Evolutionary conservation across 92 coral and sea anemone genomes (phyloP), one percentile per base, ranked within the genome.

Genomic region (Isaurus tuberculatus): DNA sequence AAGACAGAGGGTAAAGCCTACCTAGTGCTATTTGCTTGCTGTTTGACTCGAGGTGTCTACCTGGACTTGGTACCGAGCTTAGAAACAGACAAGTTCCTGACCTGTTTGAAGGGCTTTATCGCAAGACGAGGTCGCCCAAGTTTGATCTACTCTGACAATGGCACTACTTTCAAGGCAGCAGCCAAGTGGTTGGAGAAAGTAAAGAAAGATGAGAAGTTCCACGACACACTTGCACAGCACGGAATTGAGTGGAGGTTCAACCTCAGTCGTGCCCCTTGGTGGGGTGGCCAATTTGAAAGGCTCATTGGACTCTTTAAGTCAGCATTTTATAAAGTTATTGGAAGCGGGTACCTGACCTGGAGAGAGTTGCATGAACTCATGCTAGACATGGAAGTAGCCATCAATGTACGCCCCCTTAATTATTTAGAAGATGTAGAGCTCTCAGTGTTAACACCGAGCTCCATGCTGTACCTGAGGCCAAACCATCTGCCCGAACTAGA

Each of bases 11-110:
- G 78, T 20, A 71, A 42, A 19, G 58, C 77, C 9, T 71, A 71
- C 31, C 23, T 71, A 6, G 60, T 16, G n/a, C 78, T 71, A 1
- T 71, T 71, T 22, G 77, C 78, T 1, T 71, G 78, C 33, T 71
- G 60, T 71, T 42, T 71, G 26, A 71, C 78, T 16, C 58, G 78
- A 2, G 36, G 60, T 23, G 78, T 71, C 9, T 71, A 71, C 77
- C 77, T 43, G 75, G 57, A 70, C 55, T 37, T 70, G 22, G 27
- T 70, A 23, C 75, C 53, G 26, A 43, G 77, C 10, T 71, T 71
- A 43, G 77, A 71, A 11, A 71, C 77, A 8, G 30, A 71, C 20
- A 43, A 71, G 20, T 71, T 71, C 34, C 60, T 71, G 34, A 1
- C 25, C 10, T 40, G 78, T 28, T 71, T 71, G 23, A 71, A 71